phyloP scores from a whole-genome alignment of 2,113 vertebrate genomes.

The Petaurus breviceps region DNA sequence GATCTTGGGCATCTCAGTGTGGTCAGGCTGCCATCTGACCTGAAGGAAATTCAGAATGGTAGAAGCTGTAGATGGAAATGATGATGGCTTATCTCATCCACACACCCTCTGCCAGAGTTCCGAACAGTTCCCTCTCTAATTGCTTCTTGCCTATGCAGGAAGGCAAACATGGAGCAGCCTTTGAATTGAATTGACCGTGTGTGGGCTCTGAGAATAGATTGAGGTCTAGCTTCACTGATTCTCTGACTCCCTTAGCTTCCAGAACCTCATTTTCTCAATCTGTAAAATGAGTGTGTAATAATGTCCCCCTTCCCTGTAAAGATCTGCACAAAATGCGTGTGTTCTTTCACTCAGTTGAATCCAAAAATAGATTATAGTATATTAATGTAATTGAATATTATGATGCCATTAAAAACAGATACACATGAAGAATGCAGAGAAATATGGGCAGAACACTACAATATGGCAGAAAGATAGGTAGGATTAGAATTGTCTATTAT shows the following conservation, averaged over 20 bases:
- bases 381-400: background rate
- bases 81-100: background rate
- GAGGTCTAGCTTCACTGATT: background rate
- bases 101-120: background rate
- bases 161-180: background rate
- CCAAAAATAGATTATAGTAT: background rate
- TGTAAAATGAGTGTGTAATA: background rate
- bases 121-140: background rate
- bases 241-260: background rate
- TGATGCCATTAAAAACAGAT: background rate
- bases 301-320: background rate
- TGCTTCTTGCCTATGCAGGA: background rate
- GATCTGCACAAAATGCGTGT: background rate
- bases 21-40: background rate
- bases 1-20: background rate
- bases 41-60: background rate
- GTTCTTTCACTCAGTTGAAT: background rate
- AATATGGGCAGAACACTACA: background rate
- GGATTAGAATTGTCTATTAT: background rate
- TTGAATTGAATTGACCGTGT: accelerated
- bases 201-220: accelerated
- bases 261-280: background rate
- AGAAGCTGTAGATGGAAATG: background rate
- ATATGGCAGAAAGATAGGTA: background rate
- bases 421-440: background rate